Evolutionary conservation across 2,113 vertebrate species (phyloP), one percentile per base, ranked within the genome.

Genomic region (Casuarius casuarius): DNA sequence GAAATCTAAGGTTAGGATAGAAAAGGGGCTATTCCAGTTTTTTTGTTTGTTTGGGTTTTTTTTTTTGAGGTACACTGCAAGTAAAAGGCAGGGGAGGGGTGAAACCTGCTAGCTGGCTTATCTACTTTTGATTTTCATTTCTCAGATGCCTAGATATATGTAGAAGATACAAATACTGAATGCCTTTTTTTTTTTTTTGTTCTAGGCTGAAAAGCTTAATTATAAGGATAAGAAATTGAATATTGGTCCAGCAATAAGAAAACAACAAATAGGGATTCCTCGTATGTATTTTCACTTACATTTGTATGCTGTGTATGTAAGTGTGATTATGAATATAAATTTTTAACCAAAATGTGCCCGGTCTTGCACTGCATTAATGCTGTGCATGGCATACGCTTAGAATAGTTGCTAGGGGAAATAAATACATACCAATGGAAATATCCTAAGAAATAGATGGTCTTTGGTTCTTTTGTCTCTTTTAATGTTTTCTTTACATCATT

Each of bases 191-290:
- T 95, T 94, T 84, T 80, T 81, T 96, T 87, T 94, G 76, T 97
- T 97, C 81, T 97, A 99, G 99, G 97, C 95, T 84, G 98, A 98
- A 85, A 98, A 97, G 65, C 94, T 99, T 92, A 98, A 92, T 93
- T 98, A 98, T 90, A 98, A 98, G 84, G 98, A 98, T 96, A 99
- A 98, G 98, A 98, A 97, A 96, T 94, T 99, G 95, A 98, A 98
- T 96, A 98, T 99, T 89, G 98, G 98, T 84, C 99, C 98, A 85
- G 99, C 99, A 74, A 94, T 99, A 96, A 98, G 98, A 96, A 99
- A 98, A 92, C 98, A 98, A 54, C 98, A 98, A 96, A 77, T 97
- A 90, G 97, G 97, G 71, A 94, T 96, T 85, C 96, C 97, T 89
- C 92, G 99, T 98, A 98, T 94, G 98, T 98, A 97, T 98, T 97